Percentiles rank a stretch among this genome's conserved stretches.
These are phyloP conservation scores for Caerostris darwini DNA, from an alignment of 1,140 invertebrate genomes.

Conservation along the genomic window DNA sequence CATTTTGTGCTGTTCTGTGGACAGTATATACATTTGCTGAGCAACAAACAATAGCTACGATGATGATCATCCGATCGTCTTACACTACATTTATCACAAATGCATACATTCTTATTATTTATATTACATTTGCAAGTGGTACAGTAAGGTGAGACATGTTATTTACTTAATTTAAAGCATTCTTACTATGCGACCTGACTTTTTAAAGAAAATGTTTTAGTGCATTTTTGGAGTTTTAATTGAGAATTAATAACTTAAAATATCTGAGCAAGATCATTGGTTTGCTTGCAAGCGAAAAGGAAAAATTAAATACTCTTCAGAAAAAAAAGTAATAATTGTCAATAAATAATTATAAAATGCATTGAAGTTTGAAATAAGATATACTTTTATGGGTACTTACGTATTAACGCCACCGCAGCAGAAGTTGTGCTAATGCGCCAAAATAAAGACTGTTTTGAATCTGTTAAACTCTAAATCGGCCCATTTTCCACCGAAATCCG, in stretches of 20 bases:
- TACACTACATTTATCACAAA: slow-evolving; percentile 89
- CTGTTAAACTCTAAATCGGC: too few relatives aligned
- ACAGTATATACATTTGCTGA: slow-evolving; percentile 87
- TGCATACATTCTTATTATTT: slow-evolving; percentile 88
- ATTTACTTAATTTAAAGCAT: background rate
- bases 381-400: too few relatives aligned
- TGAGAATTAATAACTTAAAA: too few relatives aligned
- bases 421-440: too few relatives aligned
- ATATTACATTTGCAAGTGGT: slow-evolving; percentile 89
- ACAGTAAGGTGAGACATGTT: slow-evolving; percentile 86
- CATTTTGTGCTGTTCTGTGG: slow-evolving; percentile 85
- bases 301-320: background rate
- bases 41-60: slow-evolving; percentile 90
- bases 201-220: background rate
- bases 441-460: too few relatives aligned
- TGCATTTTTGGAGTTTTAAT: background rate
- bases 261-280: too few relatives aligned
- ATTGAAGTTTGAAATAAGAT: too few relatives aligned
- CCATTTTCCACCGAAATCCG: too few relatives aligned
- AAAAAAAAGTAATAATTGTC: background rate
- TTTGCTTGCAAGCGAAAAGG: background rate
- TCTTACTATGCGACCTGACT: background rate
- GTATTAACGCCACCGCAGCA: too few relatives aligned
- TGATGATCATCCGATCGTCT: slow-evolving; percentile 90
- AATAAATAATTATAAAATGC: too few relatives aligned